A percentile compares a stretch with the other conserved stretches of the same genome.
Conservation (phyloP, 2,888 invertebrate species). For the Tetragonula carbonaria region DNA sequence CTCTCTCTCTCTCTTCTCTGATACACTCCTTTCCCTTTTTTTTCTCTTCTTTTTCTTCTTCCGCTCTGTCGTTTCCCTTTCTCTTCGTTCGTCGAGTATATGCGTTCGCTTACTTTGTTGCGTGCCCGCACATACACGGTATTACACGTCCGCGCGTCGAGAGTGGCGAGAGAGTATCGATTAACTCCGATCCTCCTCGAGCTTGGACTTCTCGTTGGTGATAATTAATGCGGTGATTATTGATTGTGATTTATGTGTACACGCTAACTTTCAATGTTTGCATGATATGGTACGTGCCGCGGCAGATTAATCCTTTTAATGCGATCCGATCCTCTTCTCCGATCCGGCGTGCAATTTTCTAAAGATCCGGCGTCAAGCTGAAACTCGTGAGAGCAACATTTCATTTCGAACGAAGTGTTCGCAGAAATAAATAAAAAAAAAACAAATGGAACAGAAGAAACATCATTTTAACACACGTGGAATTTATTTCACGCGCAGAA, state of each 20-base stretch:
- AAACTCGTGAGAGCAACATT: too few species aligned
- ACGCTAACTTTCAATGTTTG: conserved; percentile 32
- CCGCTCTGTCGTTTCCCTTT: not conserved
- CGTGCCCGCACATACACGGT: not conserved
- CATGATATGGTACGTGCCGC: not conserved
- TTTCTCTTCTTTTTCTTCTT: not conserved
- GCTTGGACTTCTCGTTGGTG: conserved; percentile 2
- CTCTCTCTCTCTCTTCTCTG: not conserved
- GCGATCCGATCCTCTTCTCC: not conserved
- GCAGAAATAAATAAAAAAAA: too few species aligned
- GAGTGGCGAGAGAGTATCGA: conserved; percentile 32
- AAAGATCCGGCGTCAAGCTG: not conserved
- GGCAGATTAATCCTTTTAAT: conserved; percentile 8
- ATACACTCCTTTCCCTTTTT: not conserved
- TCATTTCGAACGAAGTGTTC: too few species aligned
- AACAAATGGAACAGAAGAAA: not conserved
- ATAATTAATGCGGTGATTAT: conserved; percentile 37
- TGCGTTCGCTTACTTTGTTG: conserved; percentile 10
- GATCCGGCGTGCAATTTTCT: not conserved
- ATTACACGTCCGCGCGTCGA: not conserved
- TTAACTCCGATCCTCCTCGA: conserved; percentile 27
- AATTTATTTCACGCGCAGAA: not conserved
- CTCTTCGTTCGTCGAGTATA: not conserved
- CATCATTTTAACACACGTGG: not conserved
- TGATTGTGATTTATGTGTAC: conserved; percentile 40